Evolutionary conservation across 2,888 invertebrate species (phyloP).

Genomic region (Ariolimax columbianus): DNA sequence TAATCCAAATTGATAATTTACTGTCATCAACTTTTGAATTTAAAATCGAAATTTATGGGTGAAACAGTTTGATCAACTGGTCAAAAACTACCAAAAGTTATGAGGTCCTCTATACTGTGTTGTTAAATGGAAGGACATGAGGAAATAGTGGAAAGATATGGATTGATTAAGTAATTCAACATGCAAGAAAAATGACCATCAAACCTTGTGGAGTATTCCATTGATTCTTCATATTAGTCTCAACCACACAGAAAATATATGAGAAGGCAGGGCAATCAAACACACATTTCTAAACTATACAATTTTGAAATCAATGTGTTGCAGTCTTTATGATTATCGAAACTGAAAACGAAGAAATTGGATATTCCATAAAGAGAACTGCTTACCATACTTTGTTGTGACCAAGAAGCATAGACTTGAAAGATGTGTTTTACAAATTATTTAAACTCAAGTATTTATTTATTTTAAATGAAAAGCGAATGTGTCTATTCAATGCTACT

Average conservation of each 20-base stretch:
- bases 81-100: neutral
- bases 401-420: neutral
- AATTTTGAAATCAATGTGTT: neutral
- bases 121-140: neutral
- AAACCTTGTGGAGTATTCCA: neutral
- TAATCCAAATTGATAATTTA: too few species aligned
- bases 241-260: neutral
- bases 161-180: neutral
- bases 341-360: too few species aligned
- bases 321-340: neutral
- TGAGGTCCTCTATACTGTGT: neutral
- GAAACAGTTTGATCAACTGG: neutral
- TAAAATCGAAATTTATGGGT: neutral
- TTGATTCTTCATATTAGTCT: neutral
- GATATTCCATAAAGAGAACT: too few species aligned
- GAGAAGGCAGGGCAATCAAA: neutral
- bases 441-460: neutral
- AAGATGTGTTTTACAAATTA: neutral
- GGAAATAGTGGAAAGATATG: neutral
- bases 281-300: neutral
- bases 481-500: neutral
- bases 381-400: too few species aligned
- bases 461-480: neutral
- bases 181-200: conserved; percentile 6
- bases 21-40: neutral